Conservation (phyloP, 2,888 invertebrate genomes). For the Ptilodon capucinus region DNA sequence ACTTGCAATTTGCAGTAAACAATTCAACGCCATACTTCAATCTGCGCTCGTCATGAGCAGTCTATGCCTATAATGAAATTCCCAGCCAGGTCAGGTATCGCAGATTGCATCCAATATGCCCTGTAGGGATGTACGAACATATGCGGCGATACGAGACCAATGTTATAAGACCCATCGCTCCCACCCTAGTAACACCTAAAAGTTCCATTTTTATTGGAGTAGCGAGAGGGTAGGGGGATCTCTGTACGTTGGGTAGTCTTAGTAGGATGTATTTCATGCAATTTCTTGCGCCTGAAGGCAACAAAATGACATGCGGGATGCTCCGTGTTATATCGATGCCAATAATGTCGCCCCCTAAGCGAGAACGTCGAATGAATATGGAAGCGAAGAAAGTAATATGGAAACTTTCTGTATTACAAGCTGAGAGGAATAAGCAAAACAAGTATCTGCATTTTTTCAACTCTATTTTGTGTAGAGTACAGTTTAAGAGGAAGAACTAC, state of each 20-base stretch:
- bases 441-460: no score
- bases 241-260: constrained; percentile 40
- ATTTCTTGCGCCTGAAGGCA: constrained; percentile 75
- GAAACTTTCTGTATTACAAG: neutral
- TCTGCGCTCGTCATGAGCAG: constrained; percentile 59
- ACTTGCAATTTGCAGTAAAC: constrained; percentile 26
- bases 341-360: constrained; percentile 58
- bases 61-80: constrained; percentile 75
- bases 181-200: constrained; percentile 13
- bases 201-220: constrained; percentile 7
- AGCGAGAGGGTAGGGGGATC: constrained; percentile 34
- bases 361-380: constrained; percentile 44
- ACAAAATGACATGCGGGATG: constrained; percentile 70
- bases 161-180: constrained; percentile 36
- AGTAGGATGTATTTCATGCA: constrained; percentile 70
- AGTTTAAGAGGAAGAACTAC: no score
- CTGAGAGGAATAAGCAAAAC: no score
- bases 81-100: constrained; percentile 70
- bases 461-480: no score
- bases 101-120: constrained; percentile 76
- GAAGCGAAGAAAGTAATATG: constrained; percentile 27
- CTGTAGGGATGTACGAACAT: constrained; percentile 60
- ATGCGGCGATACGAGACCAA: constrained; percentile 50
- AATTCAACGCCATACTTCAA: constrained; percentile 42
- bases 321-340: constrained; percentile 62